phyloP scores from a whole-genome alignment of 2,113 vertebrate genomes.

The Okapia johnstoni region DNA sequence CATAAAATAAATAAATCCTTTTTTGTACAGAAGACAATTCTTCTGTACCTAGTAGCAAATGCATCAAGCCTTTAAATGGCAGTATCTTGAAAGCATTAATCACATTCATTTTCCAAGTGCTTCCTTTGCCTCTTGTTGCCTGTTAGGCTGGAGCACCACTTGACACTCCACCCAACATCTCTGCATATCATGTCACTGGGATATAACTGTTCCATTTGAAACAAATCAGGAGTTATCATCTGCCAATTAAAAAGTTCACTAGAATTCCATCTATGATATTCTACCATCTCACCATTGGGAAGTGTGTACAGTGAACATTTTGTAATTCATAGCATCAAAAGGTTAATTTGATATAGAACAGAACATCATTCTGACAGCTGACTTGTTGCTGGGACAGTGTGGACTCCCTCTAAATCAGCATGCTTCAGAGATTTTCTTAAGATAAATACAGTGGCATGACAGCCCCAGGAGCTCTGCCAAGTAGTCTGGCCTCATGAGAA shows the following conservation, averaged over 20 bases:
- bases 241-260: slow-evolving; percentile 20
- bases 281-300: neutral
- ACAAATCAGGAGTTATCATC: slow-evolving; percentile 1
- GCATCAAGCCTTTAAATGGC: slow-evolving; percentile 47
- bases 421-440: neutral
- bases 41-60: slow-evolving; percentile 4
- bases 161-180: neutral
- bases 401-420: neutral
- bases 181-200: neutral
- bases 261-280: neutral
- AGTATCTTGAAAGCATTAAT: slow-evolving; percentile 40
- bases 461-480: neutral
- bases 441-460: neutral
- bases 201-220: neutral
- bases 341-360: neutral
- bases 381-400: neutral
- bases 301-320: neutral
- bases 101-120: slow-evolving; percentile 32
- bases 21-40: neutral
- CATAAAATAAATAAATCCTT: slow-evolving; percentile 25
- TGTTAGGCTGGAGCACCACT: slow-evolving; percentile 19
- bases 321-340: neutral
- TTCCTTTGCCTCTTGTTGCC: slow-evolving; percentile 37
- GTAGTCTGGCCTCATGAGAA: neutral
- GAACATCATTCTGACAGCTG: neutral